Evolutionary conservation across 2,888 invertebrate species (phyloP), one percentile per base, ranked within the genome.

Genomic region (Morinoia aosen): DNA sequence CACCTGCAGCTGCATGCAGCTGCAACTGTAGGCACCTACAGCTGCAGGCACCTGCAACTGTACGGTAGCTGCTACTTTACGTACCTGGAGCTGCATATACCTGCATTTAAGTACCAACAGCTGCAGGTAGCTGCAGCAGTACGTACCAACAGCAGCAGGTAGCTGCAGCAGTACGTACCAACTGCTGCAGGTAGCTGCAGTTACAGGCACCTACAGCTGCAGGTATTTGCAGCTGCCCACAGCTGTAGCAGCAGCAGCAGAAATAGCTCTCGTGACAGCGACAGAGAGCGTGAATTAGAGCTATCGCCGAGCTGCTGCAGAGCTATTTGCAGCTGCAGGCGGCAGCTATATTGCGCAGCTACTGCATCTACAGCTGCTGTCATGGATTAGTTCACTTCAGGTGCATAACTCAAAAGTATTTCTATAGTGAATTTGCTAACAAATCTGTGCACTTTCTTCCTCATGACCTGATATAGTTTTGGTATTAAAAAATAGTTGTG

Each of bases 201-300:
- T 61, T 16, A 19, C 61, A 61, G 61, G 61, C 61, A 61, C 19
- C 61, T 61, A 19, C 61, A 61, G 14, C 5, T 16, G 61, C 8
- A 61, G 61, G 61, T 61, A 61, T 61, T 19, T 61, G 61, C 61
- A 61, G 12, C 61, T 16, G 61, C 19, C 3, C 8, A 10, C 14
- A 61, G 61, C 76, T 33, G 48, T 48, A 48, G 33, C 90, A 19
- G 39, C 39, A 39, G 90, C 48, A 90, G 12, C 39, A 40, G 90
- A n/a, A 14, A 90, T 90, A 40, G 48, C 40, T 12, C 12, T 48
- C 48, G 39, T 93, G 93, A 93, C 93, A 93, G 93, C 57, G n/a
- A 93, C 93, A 93, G 93, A 93, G 93, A 8, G 57, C 48, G 11
- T 48, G 93, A 93, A 93, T 93, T 93, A 93, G 93, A 56, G 93